A percentile compares a stretch with the other conserved stretches of the same genome.
These are phyloP conservation scores for Phengaris arion DNA, from an alignment of 2,888 invertebrate species.

Conservation along the genomic window DNA sequence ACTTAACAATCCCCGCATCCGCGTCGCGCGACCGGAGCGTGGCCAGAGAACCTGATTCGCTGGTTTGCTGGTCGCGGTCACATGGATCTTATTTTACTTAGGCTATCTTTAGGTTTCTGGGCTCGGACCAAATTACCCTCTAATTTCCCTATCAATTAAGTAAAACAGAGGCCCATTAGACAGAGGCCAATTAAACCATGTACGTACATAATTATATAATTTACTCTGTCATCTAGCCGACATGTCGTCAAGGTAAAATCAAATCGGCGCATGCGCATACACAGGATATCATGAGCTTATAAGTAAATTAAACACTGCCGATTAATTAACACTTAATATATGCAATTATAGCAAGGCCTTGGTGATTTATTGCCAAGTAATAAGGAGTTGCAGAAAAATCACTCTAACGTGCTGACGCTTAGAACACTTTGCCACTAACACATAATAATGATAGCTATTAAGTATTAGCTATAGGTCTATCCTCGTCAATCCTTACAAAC, in stretches of 20 bases:
- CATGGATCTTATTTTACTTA: no score
- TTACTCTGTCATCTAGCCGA: conserved; percentile 4
- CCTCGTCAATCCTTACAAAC: neutral
- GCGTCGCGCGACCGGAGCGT: no score
- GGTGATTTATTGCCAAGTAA: neutral
- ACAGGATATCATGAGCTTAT: conserved; percentile 10
- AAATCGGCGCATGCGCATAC: neutral
- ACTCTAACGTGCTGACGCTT: neutral
- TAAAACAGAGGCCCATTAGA: neutral
- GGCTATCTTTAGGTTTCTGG: no score
- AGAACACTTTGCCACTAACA: neutral
- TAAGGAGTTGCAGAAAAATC: neutral
- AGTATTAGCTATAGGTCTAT: neutral
- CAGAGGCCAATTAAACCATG: conserved; percentile 4
- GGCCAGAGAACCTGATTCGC: no score
- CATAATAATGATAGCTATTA: no score
- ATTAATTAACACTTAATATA: conserved; percentile 19
- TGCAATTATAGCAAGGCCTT: conserved; percentile 13
- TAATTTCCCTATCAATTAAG: neutral
- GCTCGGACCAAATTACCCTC: neutral
- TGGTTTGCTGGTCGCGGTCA: no score
- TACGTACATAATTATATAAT: conserved; percentile 15
- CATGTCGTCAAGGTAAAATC: conserved; percentile 11
- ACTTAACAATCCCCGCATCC: no score
- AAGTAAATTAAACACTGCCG: conserved; percentile 8